A percentile compares a stretch with the other conserved stretches of the same genome.
Conservation (phyloP, 2,113 vertebrate species). For the Camelus dromedarius region DNA sequence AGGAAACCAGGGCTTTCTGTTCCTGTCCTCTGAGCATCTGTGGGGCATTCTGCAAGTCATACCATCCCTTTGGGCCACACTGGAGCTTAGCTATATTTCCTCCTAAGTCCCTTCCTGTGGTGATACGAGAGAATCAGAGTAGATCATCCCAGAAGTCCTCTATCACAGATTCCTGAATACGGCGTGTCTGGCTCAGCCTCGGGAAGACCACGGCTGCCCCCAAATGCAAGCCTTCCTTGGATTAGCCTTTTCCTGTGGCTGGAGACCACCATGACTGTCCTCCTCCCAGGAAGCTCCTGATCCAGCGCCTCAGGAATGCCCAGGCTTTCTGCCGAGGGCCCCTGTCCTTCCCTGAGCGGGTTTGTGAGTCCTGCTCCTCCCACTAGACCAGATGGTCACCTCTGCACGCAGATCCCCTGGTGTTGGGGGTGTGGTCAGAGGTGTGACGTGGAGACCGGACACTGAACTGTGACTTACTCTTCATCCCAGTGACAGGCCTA, state of each 20-base stretch:
- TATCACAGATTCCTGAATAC: rapidly evolving
- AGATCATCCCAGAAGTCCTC: not conserved
- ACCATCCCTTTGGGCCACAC: not conserved
- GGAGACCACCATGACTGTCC: rapidly evolving
- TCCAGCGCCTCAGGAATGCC: not conserved
- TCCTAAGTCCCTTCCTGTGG: not conserved
- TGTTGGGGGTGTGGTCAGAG: too few species aligned
- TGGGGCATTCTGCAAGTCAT: not conserved
- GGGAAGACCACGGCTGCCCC: not conserved
- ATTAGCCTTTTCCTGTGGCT: not conserved
- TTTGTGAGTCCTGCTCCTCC: not conserved
- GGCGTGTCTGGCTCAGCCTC: not conserved
- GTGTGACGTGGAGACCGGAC: not conserved
- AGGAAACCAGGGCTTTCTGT: not conserved
- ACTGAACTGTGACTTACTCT: not conserved
- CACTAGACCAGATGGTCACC: not conserved
- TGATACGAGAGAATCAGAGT: rapidly evolving
- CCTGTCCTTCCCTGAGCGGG: not conserved
- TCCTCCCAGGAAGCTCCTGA: not conserved
- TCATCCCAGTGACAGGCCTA: not conserved
- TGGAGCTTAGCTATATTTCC: not conserved
- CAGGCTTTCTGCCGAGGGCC: not conserved
- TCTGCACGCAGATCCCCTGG: not conserved
- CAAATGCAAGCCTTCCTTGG: not conserved
- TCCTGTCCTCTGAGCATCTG: not conserved